Evolutionary conservation across 2,888 invertebrate species (phyloP).

Genomic region (Chloroclystis v-ata): DNA sequence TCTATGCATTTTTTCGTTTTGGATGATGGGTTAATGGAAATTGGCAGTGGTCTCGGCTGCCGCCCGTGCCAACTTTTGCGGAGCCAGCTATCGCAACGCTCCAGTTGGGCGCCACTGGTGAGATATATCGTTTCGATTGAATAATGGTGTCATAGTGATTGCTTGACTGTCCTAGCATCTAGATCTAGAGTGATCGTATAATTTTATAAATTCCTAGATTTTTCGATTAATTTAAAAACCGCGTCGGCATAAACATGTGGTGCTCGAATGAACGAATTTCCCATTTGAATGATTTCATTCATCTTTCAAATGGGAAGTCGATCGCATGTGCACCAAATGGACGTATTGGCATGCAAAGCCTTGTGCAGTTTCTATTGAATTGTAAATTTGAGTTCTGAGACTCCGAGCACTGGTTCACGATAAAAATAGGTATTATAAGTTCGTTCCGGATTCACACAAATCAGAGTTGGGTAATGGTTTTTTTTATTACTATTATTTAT

Average conservation of each 20-base stretch:
- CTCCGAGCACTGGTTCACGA: constrained; percentile 53
- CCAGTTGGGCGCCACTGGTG: constrained; percentile 61
- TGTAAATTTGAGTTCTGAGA: constrained; percentile 71
- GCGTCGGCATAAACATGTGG: constrained; percentile 27
- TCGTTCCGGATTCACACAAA: constrained; percentile 29
- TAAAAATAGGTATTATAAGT: constrained; percentile 49
- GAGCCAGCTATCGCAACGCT: constrained; percentile 73
- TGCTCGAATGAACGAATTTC: constrained; percentile 49
- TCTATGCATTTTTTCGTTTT: constrained; percentile 77
- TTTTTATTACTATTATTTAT: background rate
- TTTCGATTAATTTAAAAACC: too few relatives aligned
- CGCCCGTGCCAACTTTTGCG: constrained; percentile 74
- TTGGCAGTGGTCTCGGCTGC: constrained; percentile 73
- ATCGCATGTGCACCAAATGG: constrained; percentile 71
- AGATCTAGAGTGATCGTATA: constrained; percentile 56
- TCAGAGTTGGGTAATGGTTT: constrained; percentile 1
- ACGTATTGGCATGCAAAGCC: constrained; percentile 76
- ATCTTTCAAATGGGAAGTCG: constrained; percentile 69
- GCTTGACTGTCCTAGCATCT: constrained; percentile 51
- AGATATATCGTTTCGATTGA: constrained; percentile 75
- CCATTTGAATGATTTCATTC: constrained; percentile 70
- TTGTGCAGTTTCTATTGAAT: constrained; percentile 74
- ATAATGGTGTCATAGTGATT: constrained; percentile 71
- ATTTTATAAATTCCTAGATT: too few relatives aligned
- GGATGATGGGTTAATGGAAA: constrained; percentile 78